Percentiles rank a stretch among this genome's conserved stretches.
Evolutionary conservation across 2,888 invertebrate genomes (phyloP).

Genomic region (Eupithecia abbreviata): DNA sequence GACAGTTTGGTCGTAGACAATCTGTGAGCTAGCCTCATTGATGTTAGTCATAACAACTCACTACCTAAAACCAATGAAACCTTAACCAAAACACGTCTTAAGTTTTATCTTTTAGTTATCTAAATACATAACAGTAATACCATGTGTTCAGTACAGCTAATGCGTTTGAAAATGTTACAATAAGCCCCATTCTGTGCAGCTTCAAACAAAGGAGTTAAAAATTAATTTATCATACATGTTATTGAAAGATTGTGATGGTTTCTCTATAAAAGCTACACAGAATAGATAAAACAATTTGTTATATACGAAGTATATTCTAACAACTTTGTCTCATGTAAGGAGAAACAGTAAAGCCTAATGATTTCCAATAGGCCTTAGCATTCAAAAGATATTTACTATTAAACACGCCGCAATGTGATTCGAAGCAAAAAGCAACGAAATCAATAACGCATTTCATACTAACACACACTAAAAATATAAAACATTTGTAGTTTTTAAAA

Average conservation of each 20-base stretch:
- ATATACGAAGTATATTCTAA: slow-evolving; percentile 17
- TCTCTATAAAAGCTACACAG: not conserved
- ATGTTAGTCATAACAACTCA: slow-evolving; percentile 9
- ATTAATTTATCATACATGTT: not conserved
- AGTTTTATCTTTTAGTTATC: slow-evolving; percentile 20
- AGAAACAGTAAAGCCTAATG: slow-evolving; percentile 13
- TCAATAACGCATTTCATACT: slow-evolving; percentile 25
- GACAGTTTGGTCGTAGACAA: slow-evolving; percentile 4
- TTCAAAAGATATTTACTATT: slow-evolving; percentile 25
- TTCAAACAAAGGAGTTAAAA: not conserved
- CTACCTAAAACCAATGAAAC: slow-evolving; percentile 15
- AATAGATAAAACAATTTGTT: not conserved
- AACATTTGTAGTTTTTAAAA: slow-evolving; percentile 24
- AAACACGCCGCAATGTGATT: slow-evolving; percentile 20
- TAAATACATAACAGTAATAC: slow-evolving; percentile 28
- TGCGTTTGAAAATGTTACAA: slow-evolving; percentile 16
- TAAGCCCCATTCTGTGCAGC: not conserved
- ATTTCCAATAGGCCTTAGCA: slow-evolving; percentile 21
- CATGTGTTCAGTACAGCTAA: slow-evolving; percentile 18
- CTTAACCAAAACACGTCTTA: slow-evolving; percentile 17
- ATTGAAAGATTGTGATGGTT: not conserved
- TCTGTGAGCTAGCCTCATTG: slow-evolving; percentile 22
- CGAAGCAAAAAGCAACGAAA: slow-evolving; percentile 16
- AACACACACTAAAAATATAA: slow-evolving; percentile 30
- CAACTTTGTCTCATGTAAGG: slow-evolving; percentile 24